Evolutionary conservation across 2,797 vertebrate species (phyloP).

Genomic region (Cryptoblepharus egeriae): DNA sequence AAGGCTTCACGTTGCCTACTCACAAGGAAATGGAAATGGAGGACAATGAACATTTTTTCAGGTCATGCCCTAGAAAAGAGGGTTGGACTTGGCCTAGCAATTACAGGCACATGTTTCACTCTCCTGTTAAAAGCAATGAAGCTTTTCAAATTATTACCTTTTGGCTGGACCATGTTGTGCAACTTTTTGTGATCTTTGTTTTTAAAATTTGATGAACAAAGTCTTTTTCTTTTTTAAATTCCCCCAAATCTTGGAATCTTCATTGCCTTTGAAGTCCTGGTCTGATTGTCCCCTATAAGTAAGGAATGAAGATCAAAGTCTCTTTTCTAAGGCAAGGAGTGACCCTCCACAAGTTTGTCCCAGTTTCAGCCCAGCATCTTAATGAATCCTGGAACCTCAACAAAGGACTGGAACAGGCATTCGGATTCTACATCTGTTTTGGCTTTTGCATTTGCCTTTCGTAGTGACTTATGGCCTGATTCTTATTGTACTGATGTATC

Average conservation of each 20-base stretch:
- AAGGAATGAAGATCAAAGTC: neutral
- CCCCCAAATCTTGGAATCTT: neutral
- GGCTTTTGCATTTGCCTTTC: neutral
- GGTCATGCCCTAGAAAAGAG: too few relatives aligned
- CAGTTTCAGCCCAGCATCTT: constrained; percentile 3
- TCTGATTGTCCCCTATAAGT: neutral
- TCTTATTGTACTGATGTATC: neutral
- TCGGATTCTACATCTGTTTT: neutral
- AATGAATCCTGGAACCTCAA: neutral
- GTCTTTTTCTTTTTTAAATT: neutral
- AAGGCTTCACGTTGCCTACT: too few relatives aligned
- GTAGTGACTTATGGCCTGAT: neutral
- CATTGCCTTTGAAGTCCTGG: neutral
- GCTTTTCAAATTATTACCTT: neutral
- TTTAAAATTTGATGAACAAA: neutral
- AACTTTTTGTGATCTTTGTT: too few relatives aligned
- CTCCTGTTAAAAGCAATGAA: neutral
- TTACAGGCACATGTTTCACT: neutral
- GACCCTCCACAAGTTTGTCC: neutral
- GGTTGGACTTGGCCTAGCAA: too few relatives aligned
- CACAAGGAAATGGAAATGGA: too few relatives aligned
- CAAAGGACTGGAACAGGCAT: neutral
- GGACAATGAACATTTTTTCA: too few relatives aligned
- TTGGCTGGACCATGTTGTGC: neutral
- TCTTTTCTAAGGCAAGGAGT: neutral